These are phyloP conservation scores for Drosophila arawakana DNA, from an alignment of 1,140 invertebrate genomes.

Conservation along the genomic window DNA sequence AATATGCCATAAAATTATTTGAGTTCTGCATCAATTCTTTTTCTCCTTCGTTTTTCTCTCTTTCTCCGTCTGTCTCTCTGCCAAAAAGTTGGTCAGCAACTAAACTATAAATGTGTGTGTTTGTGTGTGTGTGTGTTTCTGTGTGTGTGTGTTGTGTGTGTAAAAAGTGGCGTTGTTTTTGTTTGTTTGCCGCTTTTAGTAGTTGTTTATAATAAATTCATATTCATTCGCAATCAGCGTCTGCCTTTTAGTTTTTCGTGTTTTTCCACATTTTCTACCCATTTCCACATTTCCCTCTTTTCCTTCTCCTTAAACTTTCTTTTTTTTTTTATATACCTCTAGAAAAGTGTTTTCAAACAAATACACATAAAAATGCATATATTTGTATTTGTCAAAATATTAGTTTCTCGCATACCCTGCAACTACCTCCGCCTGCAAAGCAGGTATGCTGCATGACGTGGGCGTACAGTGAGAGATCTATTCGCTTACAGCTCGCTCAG, in stretches of 20 bases:
- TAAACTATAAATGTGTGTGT: constrained; percentile 2
- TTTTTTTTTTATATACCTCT: not conserved
- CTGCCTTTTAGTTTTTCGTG: constrained; percentile 19
- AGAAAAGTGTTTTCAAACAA: not conserved
- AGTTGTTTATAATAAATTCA: constrained; percentile 50
- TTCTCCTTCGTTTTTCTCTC: constrained; percentile 8
- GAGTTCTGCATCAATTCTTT: constrained; percentile 69
- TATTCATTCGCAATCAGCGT: constrained; percentile 53
- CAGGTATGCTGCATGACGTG: too few species aligned
- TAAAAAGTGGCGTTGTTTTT: constrained; percentile 25
- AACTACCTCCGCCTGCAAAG: too few species aligned
- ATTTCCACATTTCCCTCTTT: not conserved
- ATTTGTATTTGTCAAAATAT: not conserved
- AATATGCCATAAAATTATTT: constrained; percentile 81
- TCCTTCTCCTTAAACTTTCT: not conserved
- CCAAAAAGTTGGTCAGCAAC: constrained; percentile 36
- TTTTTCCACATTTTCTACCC: not conserved
- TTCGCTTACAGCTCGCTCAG: too few species aligned
- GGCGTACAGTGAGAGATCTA: too few species aligned
- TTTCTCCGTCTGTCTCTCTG: constrained; percentile 5
- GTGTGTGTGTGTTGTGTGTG: constrained; percentile 24
- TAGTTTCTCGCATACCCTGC: not conserved
- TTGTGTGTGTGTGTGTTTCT: constrained; percentile 23
- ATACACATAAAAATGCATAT: not conserved
- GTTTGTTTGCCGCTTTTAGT: constrained; percentile 32